Percentiles rank a stretch among this genome's conserved stretches.
Evolutionary conservation across 2,113 vertebrate genomes (phyloP).

Genomic region (Neogale vison): DNA sequence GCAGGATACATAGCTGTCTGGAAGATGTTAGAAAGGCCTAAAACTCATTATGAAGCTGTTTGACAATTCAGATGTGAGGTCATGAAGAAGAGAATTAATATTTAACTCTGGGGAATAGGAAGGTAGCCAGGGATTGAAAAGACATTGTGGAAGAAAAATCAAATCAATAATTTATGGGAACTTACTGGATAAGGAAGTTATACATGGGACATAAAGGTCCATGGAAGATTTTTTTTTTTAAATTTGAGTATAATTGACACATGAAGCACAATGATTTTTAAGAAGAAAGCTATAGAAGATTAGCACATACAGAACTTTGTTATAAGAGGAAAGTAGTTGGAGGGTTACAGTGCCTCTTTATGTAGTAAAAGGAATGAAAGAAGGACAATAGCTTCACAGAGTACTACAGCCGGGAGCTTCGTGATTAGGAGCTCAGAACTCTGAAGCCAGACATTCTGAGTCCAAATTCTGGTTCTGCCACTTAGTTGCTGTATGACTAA

Average conservation of each 20-base stretch:
- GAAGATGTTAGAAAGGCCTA: background rate
- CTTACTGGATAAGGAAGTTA: background rate
- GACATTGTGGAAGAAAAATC: background rate
- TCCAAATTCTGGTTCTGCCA: background rate
- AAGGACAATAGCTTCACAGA: background rate
- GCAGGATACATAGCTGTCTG: background rate
- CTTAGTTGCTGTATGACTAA: background rate
- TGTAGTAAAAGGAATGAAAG: background rate
- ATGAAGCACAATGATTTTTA: background rate
- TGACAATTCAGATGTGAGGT: background rate
- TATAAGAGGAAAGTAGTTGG: background rate
- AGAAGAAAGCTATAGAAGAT: background rate
- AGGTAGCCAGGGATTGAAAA: background rate
- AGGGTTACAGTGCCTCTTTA: background rate
- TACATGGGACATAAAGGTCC: background rate
- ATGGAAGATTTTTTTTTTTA: background rate
- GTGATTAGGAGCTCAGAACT: background rate
- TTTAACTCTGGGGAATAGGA: background rate
- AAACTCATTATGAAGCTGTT: background rate
- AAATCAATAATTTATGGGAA: background rate
- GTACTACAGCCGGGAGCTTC: background rate
- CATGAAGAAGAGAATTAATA: conserved; percentile 4
- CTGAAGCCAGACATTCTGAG: background rate
- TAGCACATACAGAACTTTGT: background rate
- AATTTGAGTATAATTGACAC: background rate